Conservation (phyloP, 1,140 invertebrate species). For the Macrostomum lignano region DNA sequence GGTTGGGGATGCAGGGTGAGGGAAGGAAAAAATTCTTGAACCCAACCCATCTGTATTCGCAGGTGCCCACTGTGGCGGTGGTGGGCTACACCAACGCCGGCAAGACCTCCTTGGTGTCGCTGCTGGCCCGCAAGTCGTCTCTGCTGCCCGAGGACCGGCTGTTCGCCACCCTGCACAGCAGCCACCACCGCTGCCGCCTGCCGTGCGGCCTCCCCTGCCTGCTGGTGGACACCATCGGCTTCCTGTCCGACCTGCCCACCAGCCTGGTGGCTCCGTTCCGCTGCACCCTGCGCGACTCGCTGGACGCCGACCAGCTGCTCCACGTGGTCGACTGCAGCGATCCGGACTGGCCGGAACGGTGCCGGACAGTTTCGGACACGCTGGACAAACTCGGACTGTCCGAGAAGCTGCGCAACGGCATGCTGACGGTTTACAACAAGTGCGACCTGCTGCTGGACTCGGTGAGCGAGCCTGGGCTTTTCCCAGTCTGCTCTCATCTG, state of each 20-base stretch:
- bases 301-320: constrained; percentile 41
- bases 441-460: too few species aligned
- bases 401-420: constrained; percentile 30
- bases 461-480: too few species aligned
- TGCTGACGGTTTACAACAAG: constrained; percentile 57
- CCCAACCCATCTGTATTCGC: too few species aligned
- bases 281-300: constrained; percentile 52
- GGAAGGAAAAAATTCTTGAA: too few species aligned
- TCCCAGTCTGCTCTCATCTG: too few species aligned
- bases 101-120: constrained; percentile 52
- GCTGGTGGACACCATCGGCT: constrained; percentile 63
- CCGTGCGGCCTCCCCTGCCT: constrained; percentile 34
- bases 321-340: constrained; percentile 55
- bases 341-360: constrained; percentile 40
- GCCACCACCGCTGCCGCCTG: constrained; percentile 39
- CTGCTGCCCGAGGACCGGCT: constrained; percentile 44
- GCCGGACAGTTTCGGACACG: constrained; percentile 40
- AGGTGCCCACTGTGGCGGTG: too few species aligned
- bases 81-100: too few species aligned
- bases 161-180: constrained; percentile 67
- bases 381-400: constrained; percentile 34
- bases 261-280: constrained; percentile 50
- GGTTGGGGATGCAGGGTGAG: too few species aligned
- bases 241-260: constrained; percentile 57
- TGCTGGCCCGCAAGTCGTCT: constrained; percentile 37